phyloP scores from a whole-genome alignment of 1,140 invertebrate species.

The Aricia agestis region DNA sequence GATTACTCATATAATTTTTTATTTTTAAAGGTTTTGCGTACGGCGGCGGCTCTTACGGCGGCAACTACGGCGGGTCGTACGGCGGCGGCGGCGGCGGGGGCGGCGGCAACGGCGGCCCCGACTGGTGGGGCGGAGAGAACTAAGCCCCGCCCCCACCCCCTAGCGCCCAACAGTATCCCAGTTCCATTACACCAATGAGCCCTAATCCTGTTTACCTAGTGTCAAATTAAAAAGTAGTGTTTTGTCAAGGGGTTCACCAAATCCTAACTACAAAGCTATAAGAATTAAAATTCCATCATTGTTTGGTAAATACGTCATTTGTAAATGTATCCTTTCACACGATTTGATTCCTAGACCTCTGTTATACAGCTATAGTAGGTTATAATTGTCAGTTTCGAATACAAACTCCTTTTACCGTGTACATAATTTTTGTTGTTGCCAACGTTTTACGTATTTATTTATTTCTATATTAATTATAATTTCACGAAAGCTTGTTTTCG shows the following conservation, averaged over 20 bases:
- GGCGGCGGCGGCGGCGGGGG: constrained; percentile 63
- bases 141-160: constrained; percentile 38
- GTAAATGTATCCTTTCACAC: too few relatives aligned
- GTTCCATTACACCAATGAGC: constrained; percentile 3
- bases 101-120: constrained; percentile 54
- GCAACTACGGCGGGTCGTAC: constrained; percentile 65
- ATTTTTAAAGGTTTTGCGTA: constrained; percentile 7
- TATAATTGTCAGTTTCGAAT: neutral
- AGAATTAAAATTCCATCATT: too few relatives aligned
- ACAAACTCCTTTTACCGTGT: neutral
- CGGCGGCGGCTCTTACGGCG: constrained; percentile 41
- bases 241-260: too few relatives aligned
- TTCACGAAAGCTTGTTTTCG: neutral
- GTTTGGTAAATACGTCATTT: too few relatives aligned
- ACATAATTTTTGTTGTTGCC: neutral
- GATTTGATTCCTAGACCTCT: too few relatives aligned
- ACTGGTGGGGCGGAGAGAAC: constrained; percentile 59
- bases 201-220: neutral
- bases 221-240: too few relatives aligned
- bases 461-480: neutral
- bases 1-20: too few relatives aligned
- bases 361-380: too few relatives aligned
- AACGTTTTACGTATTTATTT: neutral
- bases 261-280: too few relatives aligned
- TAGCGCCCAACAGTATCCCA: constrained; percentile 30